Percentiles rank a stretch among this genome's conserved stretches.
phyloP scores from a whole-genome alignment of 1,140 invertebrate genomes.

The Drosophila repletoides region DNA sequence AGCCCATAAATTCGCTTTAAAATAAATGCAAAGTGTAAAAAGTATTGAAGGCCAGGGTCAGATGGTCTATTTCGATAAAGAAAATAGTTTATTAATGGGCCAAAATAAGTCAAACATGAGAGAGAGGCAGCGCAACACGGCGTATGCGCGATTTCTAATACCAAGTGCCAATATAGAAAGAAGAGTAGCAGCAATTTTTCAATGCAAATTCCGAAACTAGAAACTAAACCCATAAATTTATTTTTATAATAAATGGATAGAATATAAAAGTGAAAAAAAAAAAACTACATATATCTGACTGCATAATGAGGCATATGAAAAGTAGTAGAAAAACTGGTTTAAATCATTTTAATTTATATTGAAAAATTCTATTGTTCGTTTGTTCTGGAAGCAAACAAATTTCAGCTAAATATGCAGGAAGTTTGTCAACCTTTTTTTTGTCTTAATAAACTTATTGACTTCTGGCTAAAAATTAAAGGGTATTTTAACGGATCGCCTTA shows the following conservation, averaged over 20 bases:
- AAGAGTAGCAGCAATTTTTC: not conserved
- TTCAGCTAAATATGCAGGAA: conserved; percentile 6
- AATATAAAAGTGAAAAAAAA: too few relatives aligned
- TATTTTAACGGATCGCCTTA: not conserved
- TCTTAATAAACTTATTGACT: not conserved
- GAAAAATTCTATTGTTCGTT: conserved; percentile 51
- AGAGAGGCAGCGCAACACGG: not conserved
- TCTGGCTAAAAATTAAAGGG: conserved; percentile 4
- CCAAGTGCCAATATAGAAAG: too few relatives aligned
- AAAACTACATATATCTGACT: too few relatives aligned
- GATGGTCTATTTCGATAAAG: not conserved
- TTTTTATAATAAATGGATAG: not conserved
- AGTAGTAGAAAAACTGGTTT: conserved; percentile 6
- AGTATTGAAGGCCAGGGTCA: conserved; percentile 56
- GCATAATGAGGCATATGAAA: too few relatives aligned
- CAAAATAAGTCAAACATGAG: conserved; percentile 17
- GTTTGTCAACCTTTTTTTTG: not conserved
- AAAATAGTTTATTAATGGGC: not conserved
- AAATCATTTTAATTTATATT: conserved; percentile 37
- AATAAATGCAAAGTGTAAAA: conserved; percentile 22
- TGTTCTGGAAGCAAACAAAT: conserved; percentile 7
- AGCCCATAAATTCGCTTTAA: conserved; percentile 33
- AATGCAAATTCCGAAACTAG: too few relatives aligned
- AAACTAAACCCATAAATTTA: too few relatives aligned
- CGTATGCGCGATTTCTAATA: conserved; percentile 13